phyloP scores from a whole-genome alignment of 2,888 invertebrate species.

The Ischnus inquisitorius region DNA sequence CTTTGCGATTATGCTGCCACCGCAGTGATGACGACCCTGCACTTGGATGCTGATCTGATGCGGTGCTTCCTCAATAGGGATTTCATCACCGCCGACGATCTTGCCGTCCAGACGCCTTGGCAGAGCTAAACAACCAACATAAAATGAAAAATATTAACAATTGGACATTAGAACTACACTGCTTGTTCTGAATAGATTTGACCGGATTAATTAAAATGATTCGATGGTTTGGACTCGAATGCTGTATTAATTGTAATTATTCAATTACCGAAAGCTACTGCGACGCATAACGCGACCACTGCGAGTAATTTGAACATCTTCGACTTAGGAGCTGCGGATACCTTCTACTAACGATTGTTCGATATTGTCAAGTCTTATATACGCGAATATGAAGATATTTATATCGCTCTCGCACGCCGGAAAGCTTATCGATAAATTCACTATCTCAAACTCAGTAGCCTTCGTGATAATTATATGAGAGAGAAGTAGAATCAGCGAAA shows the following conservation, averaged over 20 bases:
- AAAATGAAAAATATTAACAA: not conserved
- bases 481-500: not conserved
- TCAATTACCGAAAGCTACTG: constrained; percentile 12
- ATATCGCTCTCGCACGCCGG: not conserved
- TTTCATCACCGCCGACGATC: constrained; percentile 73
- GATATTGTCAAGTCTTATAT: not conserved
- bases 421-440: not conserved
- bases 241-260: not conserved
- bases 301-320: constrained; percentile 33
- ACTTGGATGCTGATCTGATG: constrained; percentile 82
- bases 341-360: not conserved
- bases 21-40: constrained; percentile 86
- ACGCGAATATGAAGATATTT: not conserved
- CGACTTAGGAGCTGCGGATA: not conserved
- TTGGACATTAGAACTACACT: not conserved
- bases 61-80: constrained; percentile 86
- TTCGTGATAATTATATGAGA: not conserved
- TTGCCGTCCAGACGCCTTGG: constrained; percentile 12
- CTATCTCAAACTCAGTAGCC: not conserved
- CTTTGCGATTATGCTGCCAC: constrained; percentile 86
- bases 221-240: not conserved
- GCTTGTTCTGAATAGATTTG: not conserved
- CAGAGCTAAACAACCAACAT: not conserved
- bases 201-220: not conserved
- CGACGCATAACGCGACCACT: not conserved